These are phyloP conservation scores for Amazona guildingii DNA, from an alignment of 2,113 vertebrate species.

Conservation along the genomic window DNA sequence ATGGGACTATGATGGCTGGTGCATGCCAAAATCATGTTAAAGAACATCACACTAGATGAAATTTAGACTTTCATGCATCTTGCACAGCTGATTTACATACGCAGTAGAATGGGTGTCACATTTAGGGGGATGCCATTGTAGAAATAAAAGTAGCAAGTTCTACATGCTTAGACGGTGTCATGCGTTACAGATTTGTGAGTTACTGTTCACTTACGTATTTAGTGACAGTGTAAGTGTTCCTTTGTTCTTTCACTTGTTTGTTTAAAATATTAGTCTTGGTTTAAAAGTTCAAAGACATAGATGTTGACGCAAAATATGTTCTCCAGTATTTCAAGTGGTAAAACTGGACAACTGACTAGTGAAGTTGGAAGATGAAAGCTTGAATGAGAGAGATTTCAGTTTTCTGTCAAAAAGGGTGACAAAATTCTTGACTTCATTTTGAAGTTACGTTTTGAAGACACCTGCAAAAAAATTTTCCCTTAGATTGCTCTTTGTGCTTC, in stretches of 20 bases:
- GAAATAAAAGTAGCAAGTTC: neutral
- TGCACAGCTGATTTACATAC: neutral
- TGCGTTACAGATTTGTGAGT: fast-evolving
- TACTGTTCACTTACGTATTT: neutral
- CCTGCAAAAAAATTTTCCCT: neutral
- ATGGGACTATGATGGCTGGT: neutral
- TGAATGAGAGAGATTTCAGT: neutral
- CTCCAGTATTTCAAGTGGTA: neutral
- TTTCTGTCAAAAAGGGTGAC: neutral
- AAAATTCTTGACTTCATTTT: neutral
- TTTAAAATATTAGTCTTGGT: neutral
- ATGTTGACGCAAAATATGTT: neutral
- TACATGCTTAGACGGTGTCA: neutral
- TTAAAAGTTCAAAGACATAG: neutral
- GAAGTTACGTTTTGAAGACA: neutral
- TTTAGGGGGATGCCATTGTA: neutral
- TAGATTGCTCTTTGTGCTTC: neutral
- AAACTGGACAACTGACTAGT: neutral
- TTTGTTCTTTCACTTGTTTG: neutral
- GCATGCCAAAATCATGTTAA: neutral
- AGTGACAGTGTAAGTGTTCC: neutral
- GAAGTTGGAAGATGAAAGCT: neutral
- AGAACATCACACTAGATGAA: neutral
- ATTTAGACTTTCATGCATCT: neutral
- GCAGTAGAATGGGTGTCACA: neutral